Evolutionary conservation across 1,140 invertebrate species (phyloP).

Genomic region (Pachyrhynchus sulphureomaculatus): DNA sequence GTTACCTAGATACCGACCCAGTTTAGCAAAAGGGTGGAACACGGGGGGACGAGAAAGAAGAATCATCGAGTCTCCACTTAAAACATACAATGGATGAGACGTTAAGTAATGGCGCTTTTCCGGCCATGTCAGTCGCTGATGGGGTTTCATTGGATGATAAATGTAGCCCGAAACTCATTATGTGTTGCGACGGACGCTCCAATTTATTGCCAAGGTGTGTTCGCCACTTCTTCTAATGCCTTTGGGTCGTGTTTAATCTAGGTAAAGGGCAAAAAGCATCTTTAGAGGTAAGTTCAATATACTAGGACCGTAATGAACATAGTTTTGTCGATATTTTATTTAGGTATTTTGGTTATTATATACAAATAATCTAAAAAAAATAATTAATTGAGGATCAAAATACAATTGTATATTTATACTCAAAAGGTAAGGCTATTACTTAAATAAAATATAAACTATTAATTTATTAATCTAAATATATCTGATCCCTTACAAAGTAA

Average conservation of each 20-base stretch:
- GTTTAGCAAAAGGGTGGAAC: not conserved
- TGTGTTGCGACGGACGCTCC: conserved; percentile 24
- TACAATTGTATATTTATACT: too few species aligned
- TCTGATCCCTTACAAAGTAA: too few species aligned
- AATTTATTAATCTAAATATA: too few species aligned
- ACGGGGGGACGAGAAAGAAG: conserved; percentile 9
- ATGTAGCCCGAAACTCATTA: conserved; percentile 43
- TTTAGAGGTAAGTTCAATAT: conserved; percentile 6
- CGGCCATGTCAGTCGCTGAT: conserved; percentile 43
- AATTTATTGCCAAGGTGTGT: conserved; percentile 24
- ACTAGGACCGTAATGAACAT: not conserved
- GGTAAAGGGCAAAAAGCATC: conserved; percentile 13
- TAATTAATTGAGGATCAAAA: too few species aligned
- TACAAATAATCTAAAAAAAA: too few species aligned
- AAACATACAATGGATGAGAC: conserved; percentile 43
- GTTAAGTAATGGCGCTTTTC: conserved; percentile 47
- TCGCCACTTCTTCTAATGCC: conserved; percentile 17
- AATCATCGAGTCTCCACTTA: conserved; percentile 29
- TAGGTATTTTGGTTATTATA: too few species aligned
- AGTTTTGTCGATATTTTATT: not conserved
- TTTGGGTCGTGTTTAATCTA: conserved; percentile 12
- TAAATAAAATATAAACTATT: too few species aligned
- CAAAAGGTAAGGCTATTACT: too few species aligned
- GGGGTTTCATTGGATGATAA: conserved; percentile 46
- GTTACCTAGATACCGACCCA: conserved; percentile 1